Evolutionary conservation across 2,888 invertebrate species (phyloP).

Genomic region (Anthoptus insignis): DNA sequence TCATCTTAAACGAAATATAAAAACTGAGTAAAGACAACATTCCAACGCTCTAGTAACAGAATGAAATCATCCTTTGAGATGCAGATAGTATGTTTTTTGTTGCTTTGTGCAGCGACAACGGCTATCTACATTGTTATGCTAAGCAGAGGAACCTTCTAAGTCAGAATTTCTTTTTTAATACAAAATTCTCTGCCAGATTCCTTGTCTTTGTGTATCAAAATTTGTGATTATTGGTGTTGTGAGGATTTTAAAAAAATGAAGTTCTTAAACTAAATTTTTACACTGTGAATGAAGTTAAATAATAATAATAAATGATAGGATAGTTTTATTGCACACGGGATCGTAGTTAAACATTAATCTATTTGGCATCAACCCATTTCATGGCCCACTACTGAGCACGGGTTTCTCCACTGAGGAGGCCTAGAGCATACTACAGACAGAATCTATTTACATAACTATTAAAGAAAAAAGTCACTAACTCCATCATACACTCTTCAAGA

Average conservation of each 20-base stretch:
- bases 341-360: too few species aligned
- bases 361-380: too few species aligned
- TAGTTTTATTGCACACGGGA: too few species aligned
- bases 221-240: slow-evolving; percentile 19
- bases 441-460: too few species aligned
- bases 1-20: background rate
- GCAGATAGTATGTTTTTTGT: slow-evolving; percentile 32
- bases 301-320: too few species aligned
- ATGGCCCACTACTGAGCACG: too few species aligned
- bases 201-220: slow-evolving; percentile 21
- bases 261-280: too few species aligned
- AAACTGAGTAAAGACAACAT: slow-evolving; percentile 10
- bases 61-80: slow-evolving; percentile 35
- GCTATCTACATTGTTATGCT: slow-evolving; percentile 36
- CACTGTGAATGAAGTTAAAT: too few species aligned
- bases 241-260: background rate
- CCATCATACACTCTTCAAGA: too few species aligned
- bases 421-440: too few species aligned
- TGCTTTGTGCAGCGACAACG: slow-evolving; percentile 31
- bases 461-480: too few species aligned
- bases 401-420: too few species aligned
- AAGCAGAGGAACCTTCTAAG: slow-evolving; percentile 36
- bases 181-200: slow-evolving; percentile 23
- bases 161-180: slow-evolving; percentile 31
- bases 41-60: slow-evolving; percentile 11